Conservation (phyloP, 23 tunicate genomes). For the Halocynthia aurantium region DNA sequence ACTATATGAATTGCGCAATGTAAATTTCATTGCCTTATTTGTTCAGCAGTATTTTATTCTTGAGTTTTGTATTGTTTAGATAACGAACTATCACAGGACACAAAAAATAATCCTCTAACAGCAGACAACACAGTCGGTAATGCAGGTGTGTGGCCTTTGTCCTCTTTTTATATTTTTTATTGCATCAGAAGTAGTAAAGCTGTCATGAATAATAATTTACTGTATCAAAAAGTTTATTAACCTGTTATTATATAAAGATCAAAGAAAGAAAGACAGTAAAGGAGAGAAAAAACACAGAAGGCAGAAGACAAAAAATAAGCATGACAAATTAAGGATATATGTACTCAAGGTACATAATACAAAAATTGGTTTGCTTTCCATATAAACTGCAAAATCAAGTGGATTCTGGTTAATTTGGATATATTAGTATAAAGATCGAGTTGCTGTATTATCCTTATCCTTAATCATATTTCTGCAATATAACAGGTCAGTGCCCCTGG, state of each 20-base stretch:
- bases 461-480: not conserved
- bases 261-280: conserved; percentile 36
- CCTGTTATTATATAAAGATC: conserved; percentile 31
- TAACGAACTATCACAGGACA: too few species aligned
- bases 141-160: too few species aligned
- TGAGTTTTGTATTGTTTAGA: too few species aligned
- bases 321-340: conserved; percentile 23
- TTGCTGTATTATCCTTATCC: too few species aligned
- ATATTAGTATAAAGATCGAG: too few species aligned
- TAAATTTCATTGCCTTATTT: too few species aligned
- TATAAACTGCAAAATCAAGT: not conserved
- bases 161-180: too few species aligned
- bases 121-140: too few species aligned
- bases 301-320: conserved; percentile 11
- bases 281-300: conserved; percentile 25
- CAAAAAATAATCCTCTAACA: too few species aligned
- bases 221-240: not conserved
- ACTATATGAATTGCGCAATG: too few species aligned
- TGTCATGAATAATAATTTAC: not conserved
- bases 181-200: too few species aligned
- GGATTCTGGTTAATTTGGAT: not conserved
- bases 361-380: not conserved
- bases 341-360: conserved; percentile 16
- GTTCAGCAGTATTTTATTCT: too few species aligned
- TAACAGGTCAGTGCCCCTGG: conserved; percentile 20